Evolutionary conservation across 2,888 invertebrate genomes (phyloP), one percentile per base, ranked within the genome.

Genomic region (Chaetoderma sp.): DNA sequence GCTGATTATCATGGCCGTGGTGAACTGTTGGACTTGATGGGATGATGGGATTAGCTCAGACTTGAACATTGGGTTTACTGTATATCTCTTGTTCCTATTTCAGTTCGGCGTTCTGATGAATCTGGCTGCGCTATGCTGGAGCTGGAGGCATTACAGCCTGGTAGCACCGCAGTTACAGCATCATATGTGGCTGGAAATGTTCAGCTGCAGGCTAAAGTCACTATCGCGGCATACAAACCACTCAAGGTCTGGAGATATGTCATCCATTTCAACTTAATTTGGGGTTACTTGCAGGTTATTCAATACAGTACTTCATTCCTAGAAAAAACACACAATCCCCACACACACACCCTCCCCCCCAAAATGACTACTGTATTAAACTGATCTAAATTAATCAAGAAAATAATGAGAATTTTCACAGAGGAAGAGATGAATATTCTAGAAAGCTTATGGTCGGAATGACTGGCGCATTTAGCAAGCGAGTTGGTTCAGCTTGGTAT

Each of bases 191-290:
- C 67, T 42, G 71, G 70, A 4, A 74, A 77, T 16, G 69, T 78
- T n/a, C 60, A 72, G 8, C 74, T 85, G 16, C 60, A 75, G 28
- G 79, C 84, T 1, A 60, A 73, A 4, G 67, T 84, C 44, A 85
- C 84, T 25, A 79, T 86, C 39, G 85, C 85, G 60, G 82, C 85
- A 1, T 85, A 82, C 75, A 80, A 80, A 59, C 83, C 83, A 10
- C 75, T 85, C 3, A 71, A 74, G 76, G 84, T 85, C 71, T 69
- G 72, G 2, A 18, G 2, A 18, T 4, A 42, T 5, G 23, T 16
- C 4, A 3, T 49, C 4, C 2, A 21, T 2, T 2, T 18, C 42
- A 42, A 8, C 13, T 8, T 10, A 42, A 2, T 5, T 5, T n/a
- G n/a, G n/a, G n/a, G n/a, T n/a, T n/a, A n/a, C n/a, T n/a, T n/a